Evolutionary conservation across 2,113 vertebrate genomes (phyloP), one percentile per base, ranked within the genome.

Genomic region (Leucopsar rothschildi): DNA sequence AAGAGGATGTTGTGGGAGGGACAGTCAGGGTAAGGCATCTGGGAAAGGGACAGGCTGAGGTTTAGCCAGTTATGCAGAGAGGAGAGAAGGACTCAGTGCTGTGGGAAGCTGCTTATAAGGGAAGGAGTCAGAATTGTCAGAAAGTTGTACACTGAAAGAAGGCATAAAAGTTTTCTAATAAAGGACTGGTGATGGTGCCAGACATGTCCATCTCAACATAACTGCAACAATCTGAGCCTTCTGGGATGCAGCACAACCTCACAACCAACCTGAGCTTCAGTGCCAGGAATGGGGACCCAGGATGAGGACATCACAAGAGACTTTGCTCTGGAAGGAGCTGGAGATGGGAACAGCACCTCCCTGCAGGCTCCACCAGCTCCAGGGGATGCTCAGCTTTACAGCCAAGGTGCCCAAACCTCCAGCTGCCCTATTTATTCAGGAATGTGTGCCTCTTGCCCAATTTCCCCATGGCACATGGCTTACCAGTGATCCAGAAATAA

Each of bases 401-500:
- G 10, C 3, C 55, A 35, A 19, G 47, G 20, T 82, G 55, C 29
- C 83, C 68, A 63, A 55, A 31, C 4, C 50, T 80, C n/a, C 25
- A 53, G 25, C 0, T 61, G 40, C 22, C 28, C 45, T 23, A 3
- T 22, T 81, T n/a, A 7, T 19, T 63, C 33, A 69, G 88, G 37
- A 73, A 42, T 3, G 16, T 42, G 21, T 15, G n/a, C 16, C 33
- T 77, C 59, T 47, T 69, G 22, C 78, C n/a, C 39, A 2, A 11
- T 15, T 40, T 57, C 39, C 45, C 85, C 4, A 0, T 0, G 9
- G 27, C 63, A 88, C 18, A 0, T 5, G 10, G 65, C 56, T 64
- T 31, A 47, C 31, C 0, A 69, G 4, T 0, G 8, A 52, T 15
- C 57, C 14, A 4, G 57, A 65, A 69, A 49, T 0, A 5, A 82